Percentiles rank a stretch among this genome's conserved stretches.
Conservation (phyloP, 1,140 invertebrate genomes). For the Tetragonula clypearis region DNA sequence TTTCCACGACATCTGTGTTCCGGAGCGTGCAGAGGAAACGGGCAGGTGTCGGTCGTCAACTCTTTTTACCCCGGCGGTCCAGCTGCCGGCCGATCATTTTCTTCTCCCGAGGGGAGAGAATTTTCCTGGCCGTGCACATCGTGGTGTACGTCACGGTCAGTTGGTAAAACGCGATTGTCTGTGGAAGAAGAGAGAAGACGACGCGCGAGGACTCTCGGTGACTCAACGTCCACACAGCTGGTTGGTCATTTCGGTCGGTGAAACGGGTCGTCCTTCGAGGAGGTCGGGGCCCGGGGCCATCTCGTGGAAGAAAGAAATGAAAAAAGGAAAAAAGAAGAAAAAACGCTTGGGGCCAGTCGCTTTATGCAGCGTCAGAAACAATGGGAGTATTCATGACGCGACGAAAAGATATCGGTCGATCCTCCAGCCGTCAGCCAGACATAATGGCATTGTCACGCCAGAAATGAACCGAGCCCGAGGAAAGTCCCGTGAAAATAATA, state of each 20-base stretch:
- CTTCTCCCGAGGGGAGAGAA: background rate
- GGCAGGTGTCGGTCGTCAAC: conserved; percentile 34
- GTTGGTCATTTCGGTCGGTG: conserved; percentile 58
- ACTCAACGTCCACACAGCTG: conserved; percentile 36
- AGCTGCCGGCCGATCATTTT: background rate
- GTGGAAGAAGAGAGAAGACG: background rate
- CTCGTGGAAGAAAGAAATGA: background rate
- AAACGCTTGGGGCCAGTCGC: background rate
- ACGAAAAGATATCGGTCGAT: conserved; percentile 31
- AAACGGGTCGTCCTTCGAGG: conserved; percentile 64
- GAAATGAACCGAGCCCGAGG: background rate
- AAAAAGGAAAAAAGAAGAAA: conserved; percentile 6
- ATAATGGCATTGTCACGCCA: conserved; percentile 32
- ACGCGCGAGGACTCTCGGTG: background rate
- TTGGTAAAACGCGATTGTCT: conserved; percentile 16
- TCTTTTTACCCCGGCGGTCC: conserved; percentile 7
- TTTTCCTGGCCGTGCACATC: background rate
- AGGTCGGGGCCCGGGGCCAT: conserved; percentile 44
- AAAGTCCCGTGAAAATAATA: conserved; percentile 11
- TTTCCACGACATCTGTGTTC: conserved; percentile 10
- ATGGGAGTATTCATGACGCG: conserved; percentile 15
- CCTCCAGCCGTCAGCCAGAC: background rate
- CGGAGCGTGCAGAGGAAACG: background rate
- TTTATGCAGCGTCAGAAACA: conserved; percentile 35
- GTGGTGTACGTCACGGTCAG: too few relatives aligned